These are phyloP conservation scores for Myanophis thanlyinensis DNA, from an alignment of 2,113 vertebrate species.

Conservation along the genomic window DNA sequence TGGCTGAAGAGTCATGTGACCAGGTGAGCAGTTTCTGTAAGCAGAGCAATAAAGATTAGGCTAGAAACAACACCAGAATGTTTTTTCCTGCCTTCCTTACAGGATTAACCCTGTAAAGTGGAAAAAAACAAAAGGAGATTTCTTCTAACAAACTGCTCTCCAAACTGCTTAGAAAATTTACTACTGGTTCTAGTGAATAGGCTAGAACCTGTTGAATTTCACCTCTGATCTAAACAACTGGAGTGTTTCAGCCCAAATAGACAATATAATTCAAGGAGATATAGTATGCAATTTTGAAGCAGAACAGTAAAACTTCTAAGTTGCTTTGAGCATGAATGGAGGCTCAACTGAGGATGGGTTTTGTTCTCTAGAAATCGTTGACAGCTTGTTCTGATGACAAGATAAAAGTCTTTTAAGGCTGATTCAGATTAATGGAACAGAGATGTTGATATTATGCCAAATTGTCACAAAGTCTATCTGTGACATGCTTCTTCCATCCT, in stretches of 20 bases:
- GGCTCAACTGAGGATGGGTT: not conserved
- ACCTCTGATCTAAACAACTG: too few relatives aligned
- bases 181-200: too few relatives aligned
- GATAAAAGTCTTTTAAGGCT: not conserved
- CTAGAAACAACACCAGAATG: too few relatives aligned
- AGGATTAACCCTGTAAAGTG: too few relatives aligned
- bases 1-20: too few relatives aligned
- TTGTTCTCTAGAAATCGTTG: not conserved
- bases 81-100: too few relatives aligned
- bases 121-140: too few relatives aligned
- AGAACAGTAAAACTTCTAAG: not conserved
- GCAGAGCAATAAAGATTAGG: too few relatives aligned
- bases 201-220: too few relatives aligned
- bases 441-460: not conserved
- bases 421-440: not conserved
- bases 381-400: not conserved
- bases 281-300: not conserved
- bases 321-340: not conserved
- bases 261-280: not conserved
- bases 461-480: not conserved
- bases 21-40: too few relatives aligned
- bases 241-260: not conserved
- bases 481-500: not conserved
- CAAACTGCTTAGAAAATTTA: too few relatives aligned
- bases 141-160: too few relatives aligned